A percentile compares a stretch with the other conserved stretches of the same genome.
These are phyloP conservation scores for Hippocampus kuda DNA, from an alignment of 2,797 vertebrate species.

Conservation along the genomic window DNA sequence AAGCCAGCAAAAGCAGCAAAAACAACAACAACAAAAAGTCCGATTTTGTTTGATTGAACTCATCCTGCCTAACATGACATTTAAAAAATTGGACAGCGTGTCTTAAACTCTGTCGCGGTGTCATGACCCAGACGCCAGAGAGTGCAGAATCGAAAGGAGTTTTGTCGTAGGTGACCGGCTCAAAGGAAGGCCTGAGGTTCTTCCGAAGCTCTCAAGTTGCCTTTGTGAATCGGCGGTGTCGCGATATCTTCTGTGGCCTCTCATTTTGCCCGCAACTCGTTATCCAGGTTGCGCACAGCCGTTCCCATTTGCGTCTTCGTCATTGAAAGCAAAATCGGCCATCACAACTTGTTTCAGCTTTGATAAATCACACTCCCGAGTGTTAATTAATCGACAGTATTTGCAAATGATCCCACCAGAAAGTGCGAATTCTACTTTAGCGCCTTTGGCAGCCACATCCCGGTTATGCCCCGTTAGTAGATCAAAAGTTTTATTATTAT, in stretches of 20 bases:
- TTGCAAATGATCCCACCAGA: neutral
- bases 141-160: too few relatives aligned
- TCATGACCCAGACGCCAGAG: too few relatives aligned
- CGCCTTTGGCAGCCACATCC: neutral
- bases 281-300: neutral
- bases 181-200: neutral
- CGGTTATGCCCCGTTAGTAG: neutral
- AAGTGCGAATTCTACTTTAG: neutral
- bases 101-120: too few relatives aligned
- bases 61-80: too few relatives aligned
- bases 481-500: too few relatives aligned
- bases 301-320: neutral
- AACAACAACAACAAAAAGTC: too few relatives aligned
- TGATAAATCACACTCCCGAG: too few relatives aligned
- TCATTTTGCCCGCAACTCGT: too few relatives aligned
- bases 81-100: too few relatives aligned
- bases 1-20: too few relatives aligned
- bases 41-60: too few relatives aligned
- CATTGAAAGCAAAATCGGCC: neutral
- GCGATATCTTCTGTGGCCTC: neutral
- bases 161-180: neutral
- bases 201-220: neutral
- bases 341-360: neutral
- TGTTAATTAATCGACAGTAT: too few relatives aligned
- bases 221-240: neutral